Percentiles rank a stretch among this genome's conserved stretches.
These are phyloP conservation scores for Heterohyrax brucei DNA, from an alignment of 2,797 vertebrate genomes.

Conservation along the genomic window DNA sequence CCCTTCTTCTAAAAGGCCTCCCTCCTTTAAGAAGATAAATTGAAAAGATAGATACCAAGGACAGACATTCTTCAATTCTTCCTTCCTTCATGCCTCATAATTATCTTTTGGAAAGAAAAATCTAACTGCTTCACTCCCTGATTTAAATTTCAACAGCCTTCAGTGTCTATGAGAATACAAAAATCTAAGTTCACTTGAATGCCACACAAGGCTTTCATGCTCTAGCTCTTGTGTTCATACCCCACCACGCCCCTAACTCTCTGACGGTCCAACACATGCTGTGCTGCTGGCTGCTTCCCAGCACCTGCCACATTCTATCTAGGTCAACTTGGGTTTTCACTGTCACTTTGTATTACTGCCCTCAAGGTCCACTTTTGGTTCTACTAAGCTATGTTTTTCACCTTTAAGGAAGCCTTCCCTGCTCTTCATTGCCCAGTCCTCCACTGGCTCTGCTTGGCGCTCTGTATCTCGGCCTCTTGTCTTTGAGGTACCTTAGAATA, in stretches of 20 bases:
- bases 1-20: background rate
- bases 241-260: background rate
- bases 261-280: background rate
- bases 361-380: background rate
- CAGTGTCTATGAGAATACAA: background rate
- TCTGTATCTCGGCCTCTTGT: background rate
- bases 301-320: background rate
- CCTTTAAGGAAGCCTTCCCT: background rate
- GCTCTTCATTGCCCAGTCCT: background rate
- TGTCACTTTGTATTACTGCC: background rate
- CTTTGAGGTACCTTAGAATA: background rate
- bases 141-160: conserved; percentile 42
- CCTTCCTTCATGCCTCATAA: conserved; percentile 9
- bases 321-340: background rate
- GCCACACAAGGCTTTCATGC: background rate
- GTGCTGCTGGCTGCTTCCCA: background rate
- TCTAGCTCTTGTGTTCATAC: background rate
- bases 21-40: background rate
- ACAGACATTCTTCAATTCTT: background rate
- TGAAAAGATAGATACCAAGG: background rate
- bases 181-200: conserved; percentile 8
- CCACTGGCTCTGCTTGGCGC: background rate
- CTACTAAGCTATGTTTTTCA: background rate
- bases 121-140: conserved; percentile 19
- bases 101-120: background rate